Evolutionary conservation across 2,113 vertebrate genomes (phyloP).

Genomic region (Silurus meridionalis): DNA sequence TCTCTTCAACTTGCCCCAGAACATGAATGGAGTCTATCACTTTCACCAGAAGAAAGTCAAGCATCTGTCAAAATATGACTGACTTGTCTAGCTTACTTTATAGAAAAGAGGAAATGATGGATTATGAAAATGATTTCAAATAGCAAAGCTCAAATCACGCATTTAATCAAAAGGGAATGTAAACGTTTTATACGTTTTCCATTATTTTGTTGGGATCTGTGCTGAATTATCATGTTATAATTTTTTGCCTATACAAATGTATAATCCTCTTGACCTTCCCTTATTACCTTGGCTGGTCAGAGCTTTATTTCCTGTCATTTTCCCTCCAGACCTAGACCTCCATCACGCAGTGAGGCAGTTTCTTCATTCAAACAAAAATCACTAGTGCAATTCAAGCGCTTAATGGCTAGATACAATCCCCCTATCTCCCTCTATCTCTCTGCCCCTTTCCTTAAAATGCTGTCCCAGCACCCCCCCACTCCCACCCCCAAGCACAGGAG

Average conservation of each 20-base stretch:
- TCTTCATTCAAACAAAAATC: slow-evolving; percentile 81
- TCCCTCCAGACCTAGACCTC: slow-evolving; percentile 70
- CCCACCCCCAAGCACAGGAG: slow-evolving; percentile 75
- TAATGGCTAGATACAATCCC: slow-evolving; percentile 80
- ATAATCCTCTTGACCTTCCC: not conserved
- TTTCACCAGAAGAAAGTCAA: slow-evolving; percentile 21
- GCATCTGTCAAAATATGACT: slow-evolving; percentile 35
- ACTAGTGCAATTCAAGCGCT: slow-evolving; percentile 71
- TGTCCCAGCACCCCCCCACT: slow-evolving; percentile 68
- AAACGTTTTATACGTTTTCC: not conserved
- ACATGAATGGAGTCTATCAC: slow-evolving; percentile 49
- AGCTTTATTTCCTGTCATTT: slow-evolving; percentile 32
- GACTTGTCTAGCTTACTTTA: not conserved
- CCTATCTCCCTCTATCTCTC: not conserved
- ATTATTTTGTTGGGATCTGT: not conserved
- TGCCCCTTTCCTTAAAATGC: too few species aligned
- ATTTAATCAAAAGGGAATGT: not conserved
- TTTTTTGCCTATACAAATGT: not conserved
- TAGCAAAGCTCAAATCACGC: not conserved
- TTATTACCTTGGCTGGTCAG: not conserved
- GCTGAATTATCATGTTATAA: not conserved
- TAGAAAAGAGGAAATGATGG: slow-evolving; percentile 11
- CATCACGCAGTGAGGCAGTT: slow-evolving; percentile 76
- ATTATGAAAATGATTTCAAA: slow-evolving; percentile 2
- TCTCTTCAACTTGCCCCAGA: slow-evolving; percentile 70